Percentiles rank a stretch among this genome's conserved stretches.
phyloP scores from a whole-genome alignment of 2,888 invertebrate species.

The Malthinus flaveolus region DNA sequence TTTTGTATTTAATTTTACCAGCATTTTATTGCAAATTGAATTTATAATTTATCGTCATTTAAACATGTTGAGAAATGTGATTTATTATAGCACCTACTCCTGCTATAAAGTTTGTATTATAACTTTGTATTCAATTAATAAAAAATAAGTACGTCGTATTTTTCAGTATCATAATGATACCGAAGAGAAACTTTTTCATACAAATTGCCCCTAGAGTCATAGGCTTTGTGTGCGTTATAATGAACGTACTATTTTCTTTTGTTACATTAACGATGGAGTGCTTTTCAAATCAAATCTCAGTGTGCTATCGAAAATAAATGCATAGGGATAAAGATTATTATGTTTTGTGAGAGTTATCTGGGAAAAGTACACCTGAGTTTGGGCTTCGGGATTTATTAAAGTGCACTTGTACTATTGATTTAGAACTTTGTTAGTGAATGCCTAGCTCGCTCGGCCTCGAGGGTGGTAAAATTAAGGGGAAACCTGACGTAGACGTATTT shows the following conservation, averaged over 20 bases:
- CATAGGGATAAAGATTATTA: conserved; percentile 24
- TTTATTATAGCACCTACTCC: too few relatives aligned
- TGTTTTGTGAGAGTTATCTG: conserved; percentile 29
- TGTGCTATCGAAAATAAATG: conserved; percentile 21
- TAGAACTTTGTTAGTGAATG: conserved; percentile 26
- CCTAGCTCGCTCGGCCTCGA: conserved; percentile 11
- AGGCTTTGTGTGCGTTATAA: conserved; percentile 22
- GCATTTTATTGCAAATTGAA: too few relatives aligned
- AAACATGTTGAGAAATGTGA: too few relatives aligned
- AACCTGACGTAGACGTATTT: conserved; percentile 5
- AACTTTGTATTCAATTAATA: too few relatives aligned
- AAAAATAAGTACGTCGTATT: too few relatives aligned
- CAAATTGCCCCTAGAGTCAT: conserved; percentile 10
- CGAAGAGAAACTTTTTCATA: not conserved
- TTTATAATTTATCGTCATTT: too few relatives aligned
- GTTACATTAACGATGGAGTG: conserved; percentile 18
- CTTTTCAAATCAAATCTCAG: conserved; percentile 24
- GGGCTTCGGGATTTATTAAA: conserved; percentile 18
- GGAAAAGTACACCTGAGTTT: conserved; percentile 28
- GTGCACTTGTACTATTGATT: conserved; percentile 28
- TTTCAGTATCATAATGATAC: not conserved
- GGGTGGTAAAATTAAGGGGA: conserved; percentile 25
- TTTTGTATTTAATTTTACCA: too few relatives aligned
- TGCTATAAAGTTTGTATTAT: too few relatives aligned
- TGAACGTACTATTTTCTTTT: conserved; percentile 13